phyloP scores from a whole-genome alignment of 2,888 invertebrate genomes.

The Tinea pellionella region DNA sequence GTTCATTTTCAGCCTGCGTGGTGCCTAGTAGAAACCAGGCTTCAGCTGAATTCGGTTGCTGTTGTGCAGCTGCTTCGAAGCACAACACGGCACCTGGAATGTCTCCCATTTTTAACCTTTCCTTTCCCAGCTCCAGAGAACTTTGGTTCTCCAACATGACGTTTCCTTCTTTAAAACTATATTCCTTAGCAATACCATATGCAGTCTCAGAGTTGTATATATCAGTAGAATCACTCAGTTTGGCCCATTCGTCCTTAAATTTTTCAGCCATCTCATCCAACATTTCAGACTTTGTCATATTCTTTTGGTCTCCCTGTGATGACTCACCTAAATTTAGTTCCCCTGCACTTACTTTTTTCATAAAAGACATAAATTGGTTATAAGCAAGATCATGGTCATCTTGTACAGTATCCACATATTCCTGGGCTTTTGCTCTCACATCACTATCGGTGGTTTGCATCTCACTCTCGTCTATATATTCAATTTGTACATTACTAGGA shows the following conservation, averaged over 20 bases:
- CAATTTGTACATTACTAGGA: conserved; percentile 43
- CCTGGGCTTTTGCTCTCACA: conserved; percentile 67
- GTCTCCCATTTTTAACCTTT: conserved; percentile 86
- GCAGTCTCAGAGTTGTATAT: conserved; percentile 75
- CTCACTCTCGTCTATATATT: conserved; percentile 51
- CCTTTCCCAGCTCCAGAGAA: conserved; percentile 88
- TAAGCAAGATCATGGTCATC: conserved; percentile 78
- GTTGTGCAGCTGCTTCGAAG: conserved; percentile 94
- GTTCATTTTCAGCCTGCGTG: conserved; percentile 98
- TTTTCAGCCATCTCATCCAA: conserved; percentile 68
- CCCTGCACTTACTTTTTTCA: conserved; percentile 80
- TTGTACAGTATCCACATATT: conserved; percentile 68
- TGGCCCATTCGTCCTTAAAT: conserved; percentile 83
- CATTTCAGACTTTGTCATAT: conserved; percentile 48
- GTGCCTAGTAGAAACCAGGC: conserved; percentile 91
- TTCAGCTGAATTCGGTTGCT: conserved; percentile 80
- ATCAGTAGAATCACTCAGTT: conserved; percentile 73
- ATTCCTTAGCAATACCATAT: conserved; percentile 72
- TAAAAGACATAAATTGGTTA: conserved; percentile 87
- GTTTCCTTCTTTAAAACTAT: conserved; percentile 86
- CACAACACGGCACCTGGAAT: conserved; percentile 95
- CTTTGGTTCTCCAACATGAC: conserved; percentile 81
- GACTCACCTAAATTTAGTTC: conserved; percentile 68
- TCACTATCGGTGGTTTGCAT: conserved; percentile 36
- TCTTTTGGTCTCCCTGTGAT: conserved; percentile 42